Evolutionary conservation across 2,888 invertebrate species (phyloP).

Genomic region (Apocheima hispidaria): DNA sequence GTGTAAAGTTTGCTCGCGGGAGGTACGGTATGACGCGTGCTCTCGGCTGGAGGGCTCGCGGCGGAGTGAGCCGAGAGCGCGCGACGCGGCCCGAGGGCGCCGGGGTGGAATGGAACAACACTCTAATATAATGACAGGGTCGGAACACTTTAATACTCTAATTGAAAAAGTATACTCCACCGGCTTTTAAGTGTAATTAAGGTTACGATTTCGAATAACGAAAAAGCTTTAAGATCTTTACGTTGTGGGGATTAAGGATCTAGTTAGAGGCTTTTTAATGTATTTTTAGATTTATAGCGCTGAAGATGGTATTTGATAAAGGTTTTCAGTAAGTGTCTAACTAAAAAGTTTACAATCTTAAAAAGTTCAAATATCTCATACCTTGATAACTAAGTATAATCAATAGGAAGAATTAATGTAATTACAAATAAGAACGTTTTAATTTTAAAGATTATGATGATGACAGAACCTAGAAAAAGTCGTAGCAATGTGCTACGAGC

Average conservation of each 20-base stretch:
- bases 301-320: background rate
- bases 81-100: constrained; percentile 57
- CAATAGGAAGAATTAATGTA: too few species aligned
- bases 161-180: constrained; percentile 84
- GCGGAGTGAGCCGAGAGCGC: constrained; percentile 68
- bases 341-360: background rate
- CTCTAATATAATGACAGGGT: constrained; percentile 86
- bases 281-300: constrained; percentile 14
- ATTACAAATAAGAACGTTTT: too few species aligned
- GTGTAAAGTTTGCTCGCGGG: constrained; percentile 76
- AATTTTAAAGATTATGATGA: too few species aligned
- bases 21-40: constrained; percentile 54
- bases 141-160: constrained; percentile 85
- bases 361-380: too few species aligned
- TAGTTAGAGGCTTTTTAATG: constrained; percentile 23
- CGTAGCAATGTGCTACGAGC: too few species aligned
- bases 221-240: constrained; percentile 47
- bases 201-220: constrained; percentile 66
- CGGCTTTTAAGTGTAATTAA: constrained; percentile 80
- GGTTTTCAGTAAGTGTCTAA: background rate
- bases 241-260: constrained; percentile 34
- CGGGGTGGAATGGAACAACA: constrained; percentile 83
- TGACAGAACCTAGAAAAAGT: constrained; percentile 14
- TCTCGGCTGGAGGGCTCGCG: constrained; percentile 61
- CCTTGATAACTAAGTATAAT: too few species aligned